These are phyloP conservation scores for Motacilla tschutschensis DNA, from an alignment of 2,113 vertebrate genomes.

Conservation along the genomic window DNA sequence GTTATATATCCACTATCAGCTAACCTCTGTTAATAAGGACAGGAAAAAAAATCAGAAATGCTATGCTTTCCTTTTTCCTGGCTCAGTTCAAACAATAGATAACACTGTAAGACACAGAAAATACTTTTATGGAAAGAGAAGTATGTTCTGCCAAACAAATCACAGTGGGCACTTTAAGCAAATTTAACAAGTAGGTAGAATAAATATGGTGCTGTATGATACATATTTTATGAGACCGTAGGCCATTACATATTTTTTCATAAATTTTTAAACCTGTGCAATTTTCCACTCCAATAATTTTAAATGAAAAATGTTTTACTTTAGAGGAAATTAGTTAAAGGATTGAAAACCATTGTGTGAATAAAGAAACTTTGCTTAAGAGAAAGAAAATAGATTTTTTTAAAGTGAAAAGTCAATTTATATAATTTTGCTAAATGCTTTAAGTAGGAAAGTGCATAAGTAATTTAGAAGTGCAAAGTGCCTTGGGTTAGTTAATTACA, in stretches of 20 bases:
- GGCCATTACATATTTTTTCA: slow-evolving; percentile 39
- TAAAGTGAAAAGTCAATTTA: background rate
- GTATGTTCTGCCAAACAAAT: slow-evolving; percentile 20
- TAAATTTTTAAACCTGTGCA: slow-evolving; percentile 54
- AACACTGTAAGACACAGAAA: background rate
- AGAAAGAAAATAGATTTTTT: background rate
- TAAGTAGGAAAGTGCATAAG: background rate
- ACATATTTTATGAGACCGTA: slow-evolving; percentile 40
- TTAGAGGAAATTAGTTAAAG: slow-evolving; percentile 36
- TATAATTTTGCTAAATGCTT: background rate
- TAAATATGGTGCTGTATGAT: slow-evolving; percentile 43
- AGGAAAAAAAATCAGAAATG: background rate
- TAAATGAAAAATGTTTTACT: slow-evolving; percentile 41
- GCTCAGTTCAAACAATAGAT: background rate
- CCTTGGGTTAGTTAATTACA: background rate
- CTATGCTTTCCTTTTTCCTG: background rate
- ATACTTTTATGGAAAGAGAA: background rate
- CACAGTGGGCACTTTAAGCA: slow-evolving; percentile 34
- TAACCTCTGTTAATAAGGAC: background rate
- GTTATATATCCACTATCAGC: background rate
- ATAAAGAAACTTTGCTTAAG: background rate
- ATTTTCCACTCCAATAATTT: slow-evolving; percentile 69
- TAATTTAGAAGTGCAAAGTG: background rate
- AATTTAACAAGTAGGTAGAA: slow-evolving; percentile 44
- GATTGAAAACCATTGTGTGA: background rate